These are phyloP conservation scores for Amazona finschi DNA, from an alignment of 2,797 vertebrate genomes.

Conservation along the genomic window DNA sequence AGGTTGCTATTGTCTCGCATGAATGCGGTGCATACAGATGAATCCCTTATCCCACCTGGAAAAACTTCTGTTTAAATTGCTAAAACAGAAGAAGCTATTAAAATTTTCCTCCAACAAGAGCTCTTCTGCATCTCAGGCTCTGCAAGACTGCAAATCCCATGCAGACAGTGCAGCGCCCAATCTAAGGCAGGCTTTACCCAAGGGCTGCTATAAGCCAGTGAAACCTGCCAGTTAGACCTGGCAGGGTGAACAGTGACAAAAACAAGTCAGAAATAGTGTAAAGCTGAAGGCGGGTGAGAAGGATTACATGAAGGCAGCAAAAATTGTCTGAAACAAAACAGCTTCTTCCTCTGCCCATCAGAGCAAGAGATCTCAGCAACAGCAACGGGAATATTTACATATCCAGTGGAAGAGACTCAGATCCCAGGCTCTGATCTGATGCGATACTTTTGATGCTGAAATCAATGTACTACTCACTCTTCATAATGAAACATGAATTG, in stretches of 20 bases:
- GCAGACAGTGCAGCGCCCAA: neutral
- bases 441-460: neutral
- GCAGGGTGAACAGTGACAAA: neutral
- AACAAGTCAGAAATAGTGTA: neutral
- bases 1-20: neutral
- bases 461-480: neutral
- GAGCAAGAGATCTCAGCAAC: neutral
- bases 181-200: neutral
- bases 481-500: neutral
- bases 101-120: neutral
- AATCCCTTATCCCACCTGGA: neutral
- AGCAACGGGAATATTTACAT: neutral
- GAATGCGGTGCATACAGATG: accelerated
- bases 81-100: neutral
- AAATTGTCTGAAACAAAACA: neutral
- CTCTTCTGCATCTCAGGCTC: neutral
- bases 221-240: neutral
- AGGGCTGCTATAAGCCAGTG: neutral
- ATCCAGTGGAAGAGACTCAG: neutral
- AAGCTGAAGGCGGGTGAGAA: neutral
- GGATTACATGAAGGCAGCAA: neutral
- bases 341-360: neutral
- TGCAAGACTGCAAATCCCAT: neutral
- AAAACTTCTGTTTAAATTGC: neutral
- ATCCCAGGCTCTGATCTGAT: neutral